Conservation (phyloP, 1,140 invertebrate genomes). For the Lepidostoma basale region DNA sequence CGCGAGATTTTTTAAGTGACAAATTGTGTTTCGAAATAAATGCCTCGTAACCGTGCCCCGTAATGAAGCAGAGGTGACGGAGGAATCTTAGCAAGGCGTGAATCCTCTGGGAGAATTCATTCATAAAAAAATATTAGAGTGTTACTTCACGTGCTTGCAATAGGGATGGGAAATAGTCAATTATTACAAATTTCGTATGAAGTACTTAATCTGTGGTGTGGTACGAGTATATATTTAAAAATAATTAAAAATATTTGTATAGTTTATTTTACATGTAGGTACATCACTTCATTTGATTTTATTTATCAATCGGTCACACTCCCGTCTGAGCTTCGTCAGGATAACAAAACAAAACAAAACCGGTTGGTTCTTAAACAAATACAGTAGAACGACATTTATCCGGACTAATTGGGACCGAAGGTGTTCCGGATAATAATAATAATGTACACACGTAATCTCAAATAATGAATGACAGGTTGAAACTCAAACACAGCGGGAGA, state of each 20-base stretch:
- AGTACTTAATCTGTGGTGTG: too few relatives aligned
- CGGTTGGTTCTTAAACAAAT: too few relatives aligned
- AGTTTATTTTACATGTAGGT: background rate
- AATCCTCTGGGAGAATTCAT: slow-evolving; percentile 33
- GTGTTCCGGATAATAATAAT: too few relatives aligned
- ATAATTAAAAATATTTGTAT: background rate
- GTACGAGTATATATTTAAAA: too few relatives aligned
- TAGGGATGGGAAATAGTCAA: background rate
- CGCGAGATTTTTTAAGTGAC: slow-evolving; percentile 40
- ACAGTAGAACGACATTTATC: too few relatives aligned
- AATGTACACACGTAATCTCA: too few relatives aligned
- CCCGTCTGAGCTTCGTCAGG: too few relatives aligned
- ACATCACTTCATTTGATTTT: background rate
- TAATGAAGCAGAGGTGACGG: slow-evolving; percentile 25
- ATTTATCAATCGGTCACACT: too few relatives aligned
- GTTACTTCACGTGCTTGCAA: background rate
- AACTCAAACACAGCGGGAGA: too few relatives aligned
- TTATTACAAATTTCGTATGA: background rate
- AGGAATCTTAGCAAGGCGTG: slow-evolving; percentile 30
- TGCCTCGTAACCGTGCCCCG: slow-evolving; percentile 12
- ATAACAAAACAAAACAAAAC: too few relatives aligned
- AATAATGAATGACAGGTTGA: too few relatives aligned
- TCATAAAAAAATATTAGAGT: background rate
- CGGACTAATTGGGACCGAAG: too few relatives aligned
- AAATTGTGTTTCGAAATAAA: slow-evolving; percentile 46